Evolutionary conservation across 2,797 vertebrate species (phyloP), one percentile per base, ranked within the genome.

Genomic region (Pogoniulus pusillus): DNA sequence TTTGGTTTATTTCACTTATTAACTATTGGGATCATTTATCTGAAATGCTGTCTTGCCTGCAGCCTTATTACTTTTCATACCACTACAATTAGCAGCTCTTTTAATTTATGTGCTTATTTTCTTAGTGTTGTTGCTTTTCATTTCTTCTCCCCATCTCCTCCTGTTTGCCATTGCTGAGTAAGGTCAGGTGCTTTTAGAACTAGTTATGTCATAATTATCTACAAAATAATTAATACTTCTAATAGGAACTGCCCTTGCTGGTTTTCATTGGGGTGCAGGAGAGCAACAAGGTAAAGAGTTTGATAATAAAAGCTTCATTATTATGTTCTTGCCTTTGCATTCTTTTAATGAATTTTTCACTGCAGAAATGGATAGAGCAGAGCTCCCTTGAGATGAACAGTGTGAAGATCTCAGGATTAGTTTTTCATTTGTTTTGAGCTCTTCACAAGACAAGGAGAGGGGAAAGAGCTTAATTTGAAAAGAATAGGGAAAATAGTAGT

Each of bases 211-310:
- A 24, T 97, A 97, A 97, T 97, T 96, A 96, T 93, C 90, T 66
- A 16, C 76, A 93, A 95, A 97, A 96, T 96, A 97, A 97, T 97
- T 95, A 97, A 94, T 93, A 96, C 97, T 96, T 96, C 95, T 96
- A 96, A 96, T 94, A 96, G 93, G 94, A 97, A 76, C 85, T 94
- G 83, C 90, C 77, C 92, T 55, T 94, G 91, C 88, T 97, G 78
- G 80, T 96, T 97, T 96, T 97, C 93, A 93, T 12, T 30, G 60
- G 58, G 57, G 83, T 94, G 73, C 95, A 89, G 75, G 79, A 95
- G 87, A 95, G 84, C 90, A 96, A 96, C 89, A 94, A 96, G 90
- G 82, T 93, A 95, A 95, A 96, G 89, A 94, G 88, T 96, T 93
- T 95, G 47, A 63, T 87, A 96, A 97, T 96, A 96, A 97, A 96